Conservation (phyloP, 1,140 invertebrate species). For the Leptopilina clavipes region DNA sequence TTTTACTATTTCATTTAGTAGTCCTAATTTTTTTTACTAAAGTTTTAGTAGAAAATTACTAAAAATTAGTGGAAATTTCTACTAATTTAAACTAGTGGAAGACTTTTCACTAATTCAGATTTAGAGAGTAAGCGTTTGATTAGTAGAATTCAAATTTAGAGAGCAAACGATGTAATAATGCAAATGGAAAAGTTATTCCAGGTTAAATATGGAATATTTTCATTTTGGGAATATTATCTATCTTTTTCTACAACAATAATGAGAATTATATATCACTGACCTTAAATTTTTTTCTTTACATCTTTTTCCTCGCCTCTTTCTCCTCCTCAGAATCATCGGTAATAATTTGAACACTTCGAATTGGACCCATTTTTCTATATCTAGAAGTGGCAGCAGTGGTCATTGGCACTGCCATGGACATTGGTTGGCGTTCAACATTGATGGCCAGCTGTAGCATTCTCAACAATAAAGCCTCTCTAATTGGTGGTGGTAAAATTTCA, state of each 20-base stretch:
- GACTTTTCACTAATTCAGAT: too few relatives aligned
- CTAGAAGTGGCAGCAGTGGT: constrained; percentile 60
- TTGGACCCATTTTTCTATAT: constrained; percentile 67
- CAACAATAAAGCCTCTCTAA: constrained; percentile 80
- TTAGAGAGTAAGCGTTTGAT: too few relatives aligned
- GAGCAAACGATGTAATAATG: too few relatives aligned
- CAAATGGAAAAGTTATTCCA: too few relatives aligned
- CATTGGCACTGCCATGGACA: constrained; percentile 57
- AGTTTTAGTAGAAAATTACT: too few relatives aligned
- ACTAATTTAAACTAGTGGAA: too few relatives aligned
- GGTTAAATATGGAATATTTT: too few relatives aligned
- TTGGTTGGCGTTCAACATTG: constrained; percentile 77
- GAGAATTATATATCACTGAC: not conserved
- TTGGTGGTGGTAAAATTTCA: constrained; percentile 80
- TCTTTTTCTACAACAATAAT: not conserved
- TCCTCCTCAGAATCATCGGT: constrained; percentile 64
- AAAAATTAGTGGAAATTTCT: too few relatives aligned
- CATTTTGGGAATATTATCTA: too few relatives aligned
- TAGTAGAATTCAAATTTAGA: too few relatives aligned
- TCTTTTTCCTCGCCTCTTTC: constrained; percentile 66
- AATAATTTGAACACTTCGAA: constrained; percentile 70
- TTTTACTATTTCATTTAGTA: too few relatives aligned
- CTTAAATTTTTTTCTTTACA: constrained; percentile 54
- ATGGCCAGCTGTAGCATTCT: constrained; percentile 83
- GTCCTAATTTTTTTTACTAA: too few relatives aligned